phyloP scores from a whole-genome alignment of 2,113 vertebrate genomes.

The Mormoops blainvillei region DNA sequence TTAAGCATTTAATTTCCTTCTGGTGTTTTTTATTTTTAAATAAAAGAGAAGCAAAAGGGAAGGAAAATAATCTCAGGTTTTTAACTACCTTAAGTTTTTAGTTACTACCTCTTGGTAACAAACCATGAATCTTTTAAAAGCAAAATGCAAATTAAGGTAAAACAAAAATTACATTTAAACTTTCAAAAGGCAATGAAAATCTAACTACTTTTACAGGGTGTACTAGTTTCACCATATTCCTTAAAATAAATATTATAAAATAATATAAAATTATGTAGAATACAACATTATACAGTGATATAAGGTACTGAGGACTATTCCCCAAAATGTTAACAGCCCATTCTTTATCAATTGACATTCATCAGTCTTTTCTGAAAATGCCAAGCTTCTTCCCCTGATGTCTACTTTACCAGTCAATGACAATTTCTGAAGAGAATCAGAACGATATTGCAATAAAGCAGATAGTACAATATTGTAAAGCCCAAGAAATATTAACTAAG shows the following conservation, averaged over 20 bases:
- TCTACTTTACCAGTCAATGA: neutral
- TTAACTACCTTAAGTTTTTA: conserved; percentile 34
- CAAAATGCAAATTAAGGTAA: conserved; percentile 17
- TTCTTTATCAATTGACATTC: neutral
- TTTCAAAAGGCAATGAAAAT: conserved; percentile 27
- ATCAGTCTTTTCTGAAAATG: neutral
- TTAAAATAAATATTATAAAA: conserved; percentile 1
- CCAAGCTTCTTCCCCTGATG: neutral
- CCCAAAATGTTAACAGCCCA: neutral
- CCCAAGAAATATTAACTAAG: neutral
- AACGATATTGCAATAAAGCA: neutral
- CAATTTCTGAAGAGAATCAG: neutral
- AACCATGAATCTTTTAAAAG: conserved; percentile 29
- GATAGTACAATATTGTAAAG: neutral
- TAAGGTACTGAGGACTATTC: neutral
- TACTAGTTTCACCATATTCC: neutral
- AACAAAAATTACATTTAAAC: conserved; percentile 24
- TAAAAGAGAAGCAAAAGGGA: conserved; percentile 39
- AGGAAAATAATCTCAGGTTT: conserved; percentile 23
- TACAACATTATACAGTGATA: neutral
- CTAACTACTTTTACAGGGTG: neutral
- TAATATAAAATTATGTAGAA: neutral
- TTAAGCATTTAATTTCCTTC: conserved; percentile 54
- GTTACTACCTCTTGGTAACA: neutral
- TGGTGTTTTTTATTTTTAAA: neutral